Evolutionary conservation across 2,888 invertebrate genomes (phyloP).

Genomic region (Meteorus cinctellus): DNA sequence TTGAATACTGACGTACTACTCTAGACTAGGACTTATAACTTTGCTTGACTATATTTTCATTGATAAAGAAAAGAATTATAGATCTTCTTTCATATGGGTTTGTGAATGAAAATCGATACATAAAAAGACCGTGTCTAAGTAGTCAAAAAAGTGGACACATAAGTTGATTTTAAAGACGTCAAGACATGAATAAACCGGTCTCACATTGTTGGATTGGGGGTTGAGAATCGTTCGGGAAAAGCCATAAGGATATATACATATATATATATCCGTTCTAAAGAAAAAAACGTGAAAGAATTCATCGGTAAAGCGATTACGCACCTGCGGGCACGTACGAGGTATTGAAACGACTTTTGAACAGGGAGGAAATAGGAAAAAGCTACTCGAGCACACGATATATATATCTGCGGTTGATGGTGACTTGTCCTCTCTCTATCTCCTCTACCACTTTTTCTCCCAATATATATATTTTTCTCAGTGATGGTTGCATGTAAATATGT

Average conservation of each 20-base stretch:
- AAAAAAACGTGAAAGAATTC: constrained; percentile 36
- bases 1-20: no score
- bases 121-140: neutral
- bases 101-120: no score
- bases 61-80: no score
- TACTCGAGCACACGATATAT: neutral
- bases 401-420: constrained; percentile 32
- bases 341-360: constrained; percentile 35
- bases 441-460: neutral
- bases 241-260: neutral
- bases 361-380: constrained; percentile 27
- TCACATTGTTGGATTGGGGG: neutral
- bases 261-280: neutral
- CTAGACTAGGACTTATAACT: no score
- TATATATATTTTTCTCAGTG: neutral
- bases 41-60: no score
- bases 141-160: neutral
- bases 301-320: constrained; percentile 61
- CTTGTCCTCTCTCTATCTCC: neutral
- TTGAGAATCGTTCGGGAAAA: neutral
- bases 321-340: constrained; percentile 51
- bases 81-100: no score
- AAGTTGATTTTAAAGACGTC: constrained; percentile 28
- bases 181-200: constrained; percentile 45
- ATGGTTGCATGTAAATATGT: constrained; percentile 18